Conservation (phyloP, 2,888 invertebrate genomes). For the Acrocyrtus sp. region DNA sequence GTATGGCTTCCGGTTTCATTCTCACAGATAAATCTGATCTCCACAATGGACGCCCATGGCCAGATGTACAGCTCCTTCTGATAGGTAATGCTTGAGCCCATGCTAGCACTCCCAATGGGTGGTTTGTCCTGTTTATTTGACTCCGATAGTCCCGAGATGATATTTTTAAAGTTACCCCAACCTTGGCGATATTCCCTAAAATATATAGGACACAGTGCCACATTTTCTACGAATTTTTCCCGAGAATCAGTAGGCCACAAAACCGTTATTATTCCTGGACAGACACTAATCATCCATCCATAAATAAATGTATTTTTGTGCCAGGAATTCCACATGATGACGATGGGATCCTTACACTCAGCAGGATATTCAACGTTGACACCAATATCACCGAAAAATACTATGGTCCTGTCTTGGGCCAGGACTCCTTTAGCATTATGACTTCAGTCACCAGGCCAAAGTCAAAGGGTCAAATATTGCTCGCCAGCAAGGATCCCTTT, state of each 20-base stretch:
- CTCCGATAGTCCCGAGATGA: no score
- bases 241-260: no score
- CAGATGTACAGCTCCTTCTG: slow-evolving; percentile 32
- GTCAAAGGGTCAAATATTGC: slow-evolving; percentile 67
- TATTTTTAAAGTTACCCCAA: no score
- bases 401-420: slow-evolving; percentile 56
- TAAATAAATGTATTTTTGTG: no score
- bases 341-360: slow-evolving; percentile 43
- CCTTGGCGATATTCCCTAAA: no score
- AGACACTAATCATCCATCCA: no score
- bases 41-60: slow-evolving; percentile 27
- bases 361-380: slow-evolving; percentile 53
- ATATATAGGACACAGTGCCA: no score
- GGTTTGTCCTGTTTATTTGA: no score
- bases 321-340: slow-evolving; percentile 55
- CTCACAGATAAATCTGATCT: slow-evolving; percentile 23
- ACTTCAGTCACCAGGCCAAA: slow-evolving; percentile 65
- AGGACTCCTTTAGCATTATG: slow-evolving; percentile 61
- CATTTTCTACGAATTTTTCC: no score
- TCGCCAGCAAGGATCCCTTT: slow-evolving; percentile 67
- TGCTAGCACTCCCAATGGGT: no score
- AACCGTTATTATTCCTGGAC: no score
- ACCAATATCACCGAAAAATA: slow-evolving; percentile 56
- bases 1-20: slow-evolving; percentile 29
- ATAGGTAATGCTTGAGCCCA: no score